Percentiles rank a stretch among this genome's conserved stretches.
These are phyloP conservation scores for Pomacea canaliculata DNA, from an alignment of 2,888 invertebrate species.

Conservation along the genomic window DNA sequence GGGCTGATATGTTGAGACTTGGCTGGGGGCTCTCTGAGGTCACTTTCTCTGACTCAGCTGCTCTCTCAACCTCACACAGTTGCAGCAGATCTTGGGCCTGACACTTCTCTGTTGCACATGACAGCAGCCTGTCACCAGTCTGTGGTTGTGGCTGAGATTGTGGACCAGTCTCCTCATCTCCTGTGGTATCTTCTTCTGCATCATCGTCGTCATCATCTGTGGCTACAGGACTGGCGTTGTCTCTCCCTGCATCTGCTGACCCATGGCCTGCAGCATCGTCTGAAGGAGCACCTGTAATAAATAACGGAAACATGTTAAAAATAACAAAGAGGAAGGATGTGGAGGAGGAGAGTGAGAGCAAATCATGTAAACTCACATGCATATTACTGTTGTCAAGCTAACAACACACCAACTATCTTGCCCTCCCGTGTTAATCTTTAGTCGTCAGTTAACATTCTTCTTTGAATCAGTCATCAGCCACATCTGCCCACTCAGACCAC, in stretches of 20 bases:
- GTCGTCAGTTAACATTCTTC: no score
- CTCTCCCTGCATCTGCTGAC: slow-evolving; percentile 24
- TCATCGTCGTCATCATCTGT: slow-evolving; percentile 32
- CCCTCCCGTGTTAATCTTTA: no score
- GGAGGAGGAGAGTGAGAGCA: no score
- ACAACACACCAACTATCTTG: no score
- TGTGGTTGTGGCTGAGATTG: slow-evolving; percentile 1
- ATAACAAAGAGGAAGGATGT: not conserved
- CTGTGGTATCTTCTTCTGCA: slow-evolving; percentile 27
- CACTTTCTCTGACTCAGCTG: not conserved
- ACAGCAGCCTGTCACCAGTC: not conserved
- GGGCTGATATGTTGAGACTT: not conserved
- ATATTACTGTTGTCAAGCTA: no score
- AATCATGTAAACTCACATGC: no score
- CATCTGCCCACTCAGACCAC: no score
- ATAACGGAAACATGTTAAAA: not conserved
- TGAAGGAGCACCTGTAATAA: slow-evolving; percentile 23
- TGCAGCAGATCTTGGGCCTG: no score
- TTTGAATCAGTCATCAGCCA: no score
- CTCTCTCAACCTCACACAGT: not conserved
- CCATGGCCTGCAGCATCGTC: slow-evolving; percentile 13
- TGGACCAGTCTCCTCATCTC: slow-evolving; percentile 13
- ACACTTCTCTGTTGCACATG: no score
- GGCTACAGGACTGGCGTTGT: slow-evolving; percentile 30
- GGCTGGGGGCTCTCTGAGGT: not conserved